Conservation (phyloP, 2,113 vertebrate species). For the Lamprologus ornatipinnis region DNA sequence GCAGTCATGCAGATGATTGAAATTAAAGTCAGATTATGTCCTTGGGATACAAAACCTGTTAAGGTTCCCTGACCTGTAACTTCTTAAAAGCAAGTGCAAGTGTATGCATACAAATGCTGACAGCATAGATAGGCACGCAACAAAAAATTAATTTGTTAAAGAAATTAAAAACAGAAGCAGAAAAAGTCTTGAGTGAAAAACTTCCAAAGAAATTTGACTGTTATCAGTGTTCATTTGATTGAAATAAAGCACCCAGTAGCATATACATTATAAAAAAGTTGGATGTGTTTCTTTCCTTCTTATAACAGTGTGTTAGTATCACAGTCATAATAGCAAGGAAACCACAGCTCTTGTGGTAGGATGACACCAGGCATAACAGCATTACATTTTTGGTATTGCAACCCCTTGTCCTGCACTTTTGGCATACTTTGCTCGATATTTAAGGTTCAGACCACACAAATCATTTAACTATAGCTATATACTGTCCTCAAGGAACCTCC, state of each 20-base stretch:
- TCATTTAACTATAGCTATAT: not conserved
- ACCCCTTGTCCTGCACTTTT: not conserved
- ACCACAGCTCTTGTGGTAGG: not conserved
- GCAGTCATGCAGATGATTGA: constrained; percentile 50
- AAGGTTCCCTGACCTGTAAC: constrained; percentile 16
- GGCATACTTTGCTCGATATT: not conserved
- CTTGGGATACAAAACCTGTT: constrained; percentile 40
- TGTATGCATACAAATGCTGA: not conserved
- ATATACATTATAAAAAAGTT: not conserved
- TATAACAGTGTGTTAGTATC: not conserved
- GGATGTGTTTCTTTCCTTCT: not conserved
- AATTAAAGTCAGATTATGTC: constrained; percentile 50
- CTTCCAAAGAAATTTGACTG: not conserved
- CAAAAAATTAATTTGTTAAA: not conserved
- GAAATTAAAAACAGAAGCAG: not conserved
- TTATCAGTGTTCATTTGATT: not conserved
- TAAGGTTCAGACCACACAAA: not conserved
- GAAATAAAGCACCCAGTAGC: not conserved
- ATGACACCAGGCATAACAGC: not conserved
- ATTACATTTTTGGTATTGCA: not conserved
- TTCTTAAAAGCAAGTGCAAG: not conserved
- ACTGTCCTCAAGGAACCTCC: not conserved
- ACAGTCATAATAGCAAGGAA: not conserved
- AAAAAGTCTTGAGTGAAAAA: not conserved
- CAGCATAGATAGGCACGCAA: not conserved